phyloP scores from a whole-genome alignment of 2,797 vertebrate genomes.

The Anas bernieri region DNA sequence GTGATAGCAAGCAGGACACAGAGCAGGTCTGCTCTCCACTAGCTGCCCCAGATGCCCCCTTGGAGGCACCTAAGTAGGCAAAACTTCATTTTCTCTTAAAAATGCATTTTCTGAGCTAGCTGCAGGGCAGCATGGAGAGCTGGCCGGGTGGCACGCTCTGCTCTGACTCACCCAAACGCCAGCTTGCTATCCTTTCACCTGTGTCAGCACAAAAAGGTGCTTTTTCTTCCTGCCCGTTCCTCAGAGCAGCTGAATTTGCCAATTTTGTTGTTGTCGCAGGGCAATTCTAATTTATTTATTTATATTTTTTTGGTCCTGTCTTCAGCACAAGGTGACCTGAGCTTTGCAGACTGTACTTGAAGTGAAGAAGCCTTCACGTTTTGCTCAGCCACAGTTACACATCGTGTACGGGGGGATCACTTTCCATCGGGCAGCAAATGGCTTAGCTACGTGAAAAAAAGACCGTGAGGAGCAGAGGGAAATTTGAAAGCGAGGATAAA shows the following conservation, averaged over 20 bases:
- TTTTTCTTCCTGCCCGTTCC: background rate
- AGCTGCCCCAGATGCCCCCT: too few species aligned
- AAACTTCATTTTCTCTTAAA: background rate
- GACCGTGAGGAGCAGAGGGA: background rate
- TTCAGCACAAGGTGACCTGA: background rate
- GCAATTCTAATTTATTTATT: background rate
- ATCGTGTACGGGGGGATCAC: rapidly evolving
- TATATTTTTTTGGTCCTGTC: background rate
- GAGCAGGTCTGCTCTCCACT: background rate
- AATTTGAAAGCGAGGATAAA: background rate
- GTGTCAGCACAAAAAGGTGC: constrained; percentile 8
- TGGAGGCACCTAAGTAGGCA: too few species aligned
- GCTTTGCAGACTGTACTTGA: background rate
- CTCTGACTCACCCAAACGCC: constrained; percentile 33
- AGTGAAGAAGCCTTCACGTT: background rate
- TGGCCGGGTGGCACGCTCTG: background rate
- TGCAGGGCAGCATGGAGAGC: background rate
- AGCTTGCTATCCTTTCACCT: constrained; percentile 51
- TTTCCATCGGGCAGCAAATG: rapidly evolving
- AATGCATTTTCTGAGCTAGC: background rate
- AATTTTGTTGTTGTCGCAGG: background rate
- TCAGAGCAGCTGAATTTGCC: background rate
- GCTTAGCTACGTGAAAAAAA: background rate
- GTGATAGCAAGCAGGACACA: rapidly evolving
- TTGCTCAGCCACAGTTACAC: background rate